Conservation (phyloP, 2,888 invertebrate species). For the Anagyrus pseudococci region DNA sequence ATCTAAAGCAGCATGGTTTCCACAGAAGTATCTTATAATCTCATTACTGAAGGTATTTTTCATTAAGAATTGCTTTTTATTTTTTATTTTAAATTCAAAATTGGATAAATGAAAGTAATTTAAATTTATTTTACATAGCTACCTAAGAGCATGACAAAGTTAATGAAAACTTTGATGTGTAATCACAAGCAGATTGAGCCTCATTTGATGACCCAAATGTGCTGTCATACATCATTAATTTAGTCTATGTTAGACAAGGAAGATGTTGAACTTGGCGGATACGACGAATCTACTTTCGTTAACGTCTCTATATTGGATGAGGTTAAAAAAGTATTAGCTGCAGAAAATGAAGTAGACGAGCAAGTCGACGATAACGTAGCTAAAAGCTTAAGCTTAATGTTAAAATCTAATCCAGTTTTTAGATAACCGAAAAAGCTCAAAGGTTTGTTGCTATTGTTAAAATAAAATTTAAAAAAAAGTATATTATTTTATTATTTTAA, state of each 20-base stretch:
- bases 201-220: conserved; percentile 31
- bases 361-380: conserved; percentile 10
- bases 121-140: conserved; percentile 11
- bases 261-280: conserved; percentile 11
- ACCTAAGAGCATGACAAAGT: conserved; percentile 13
- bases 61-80: not conserved
- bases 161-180: conserved; percentile 12
- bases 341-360: conserved; percentile 13
- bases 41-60: conserved; percentile 11
- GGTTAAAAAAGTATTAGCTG: conserved; percentile 3
- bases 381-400: conserved; percentile 10
- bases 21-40: not conserved
- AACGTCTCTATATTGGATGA: conserved; percentile 1
- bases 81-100: not conserved
- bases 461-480: not conserved
- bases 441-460: conserved; percentile 11
- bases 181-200: conserved; percentile 2
- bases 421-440: conserved; percentile 20
- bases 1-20: conserved; percentile 3
- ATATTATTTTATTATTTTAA: no score
- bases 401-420: conserved; percentile 20
- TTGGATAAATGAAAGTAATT: conserved; percentile 2
- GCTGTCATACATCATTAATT: conserved; percentile 29
- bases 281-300: not conserved
- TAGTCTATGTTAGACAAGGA: conserved; percentile 21